Evolutionary conservation across 2,113 vertebrate species (phyloP).

Genomic region (Enhydra lutris): DNA sequence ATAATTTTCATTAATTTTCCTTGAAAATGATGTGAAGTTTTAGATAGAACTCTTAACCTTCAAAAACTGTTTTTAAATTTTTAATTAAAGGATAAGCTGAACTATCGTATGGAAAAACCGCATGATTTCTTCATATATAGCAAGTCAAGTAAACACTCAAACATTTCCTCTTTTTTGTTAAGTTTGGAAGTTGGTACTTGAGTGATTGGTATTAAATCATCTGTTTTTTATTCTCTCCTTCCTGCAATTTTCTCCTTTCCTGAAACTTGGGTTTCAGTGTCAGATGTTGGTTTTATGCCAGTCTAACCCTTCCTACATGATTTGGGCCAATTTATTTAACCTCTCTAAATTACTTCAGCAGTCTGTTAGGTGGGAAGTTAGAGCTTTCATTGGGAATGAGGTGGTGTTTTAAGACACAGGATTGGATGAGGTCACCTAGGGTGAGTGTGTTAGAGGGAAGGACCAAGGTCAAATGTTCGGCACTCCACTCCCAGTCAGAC

Average conservation of each 20-base stretch:
- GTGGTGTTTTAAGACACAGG: neutral
- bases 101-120: neutral
- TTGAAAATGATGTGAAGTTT: conserved; percentile 72
- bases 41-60: conserved; percentile 73
- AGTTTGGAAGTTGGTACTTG: neutral
- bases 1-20: conserved; percentile 78
- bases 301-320: neutral
- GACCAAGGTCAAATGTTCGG: neutral
- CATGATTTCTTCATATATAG: neutral
- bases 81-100: conserved; percentile 61
- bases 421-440: neutral
- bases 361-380: neutral
- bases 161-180: neutral
- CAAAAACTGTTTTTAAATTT: conserved; percentile 61
- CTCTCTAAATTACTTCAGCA: neutral
- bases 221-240: neutral
- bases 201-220: neutral
- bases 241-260: neutral
- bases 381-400: neutral
- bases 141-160: conserved; percentile 11
- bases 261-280: neutral
- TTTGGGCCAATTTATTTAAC: neutral
- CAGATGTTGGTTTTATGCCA: neutral
- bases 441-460: neutral
- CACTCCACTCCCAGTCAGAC: neutral